Base-by-base conservation (phyloP, 2,113 vertebrate genomes). In the Alexandromys fortis region DNA sequence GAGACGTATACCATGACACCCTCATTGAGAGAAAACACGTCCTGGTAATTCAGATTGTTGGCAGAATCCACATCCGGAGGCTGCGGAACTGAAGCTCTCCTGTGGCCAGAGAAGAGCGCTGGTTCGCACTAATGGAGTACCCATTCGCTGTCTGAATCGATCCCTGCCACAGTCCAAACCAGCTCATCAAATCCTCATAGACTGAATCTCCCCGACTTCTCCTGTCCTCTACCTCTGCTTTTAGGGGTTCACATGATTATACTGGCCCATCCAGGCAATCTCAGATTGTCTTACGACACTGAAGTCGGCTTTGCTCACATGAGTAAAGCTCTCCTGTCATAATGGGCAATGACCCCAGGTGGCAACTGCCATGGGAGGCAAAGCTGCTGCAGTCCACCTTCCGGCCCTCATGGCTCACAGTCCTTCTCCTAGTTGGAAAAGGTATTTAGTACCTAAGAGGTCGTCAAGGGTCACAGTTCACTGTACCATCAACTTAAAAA, bases 401-500 rank as follows among this genome's bases (percentile, higher is more conserved):
- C 47, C 49, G 10, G 14, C 1, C 35, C 26, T n/a, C 35, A 13
- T 7, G 63, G 11, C 38, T 45, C 82, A 65, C 38, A 45, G 45
- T 19, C 13, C 13, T 83, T 24, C 61, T 83, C n/a, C 61, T 45
- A 65, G 2, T 4, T 21, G 38, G 28, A 65, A 45, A 85, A 17
- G n/a, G 26, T 30, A 30, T 19, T 70, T 38, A 82, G 35, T 82
- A 38, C 21, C 35, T 58, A 81, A 24, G 33, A n/a, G 33, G 78
- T n/a, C 19, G 10, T 12, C 45, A 78, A 89, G 79, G 67, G n/a
- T 70, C 68, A 94, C 82, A 42, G 90, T 22, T 35, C 11, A 82
- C 86, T 81, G 86, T 0, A 47, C 21, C n/a, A 76, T 77, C 49
- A 82, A 94, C 22, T 89, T 70, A 78, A 95, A 96, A 87, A 52